Base-by-base conservation (phyloP, 2,113 vertebrate genomes). In the Pseudolaguvia tuberculata region DNA sequence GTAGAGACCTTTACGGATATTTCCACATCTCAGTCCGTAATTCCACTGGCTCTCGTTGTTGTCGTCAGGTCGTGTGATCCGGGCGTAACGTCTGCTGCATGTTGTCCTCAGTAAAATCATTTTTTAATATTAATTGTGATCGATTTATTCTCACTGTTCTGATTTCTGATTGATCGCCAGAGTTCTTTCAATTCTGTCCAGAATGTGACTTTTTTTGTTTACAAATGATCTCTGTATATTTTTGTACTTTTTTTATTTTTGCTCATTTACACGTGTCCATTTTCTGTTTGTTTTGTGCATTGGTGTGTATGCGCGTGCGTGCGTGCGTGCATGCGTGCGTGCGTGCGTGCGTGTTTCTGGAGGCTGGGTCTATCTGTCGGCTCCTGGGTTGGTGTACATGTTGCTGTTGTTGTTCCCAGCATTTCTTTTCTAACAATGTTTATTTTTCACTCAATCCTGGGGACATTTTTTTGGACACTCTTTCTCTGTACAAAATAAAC, bases 401-500 rank as follows among this genome's bases (percentile, higher is more conserved):
- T 72, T 80, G 42, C 27, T 66, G 12, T 66, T 27, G 21, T 21
- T 67, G 79, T 83, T 77, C 45, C 61, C 84, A 83, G 81, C 58
- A 68, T 71, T 77, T 82, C 80, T 85, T 78, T 87, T 23, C 84
- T 90, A 83, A 88, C 88, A 92, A 87, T 90, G 90, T 90, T 90
- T 90, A 90, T 91, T 94, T 92, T 90, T 88, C 92, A 94, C 92
- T 92, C 91, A 92, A 88, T 88, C 93, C 83, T 88, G 85, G 83
- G 92, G 93, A 91, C 85, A 87, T 94, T 93, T 94, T 93, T 93
- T 89, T 94, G 95, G 93, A 93, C 93, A 96, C 94, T 95, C 92
- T 94, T 92, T 92, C 89, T 86, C 74, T 90, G 85, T 88, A 88
- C 78, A 92, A 98, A 99, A 97, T 98, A 98, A 97, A 92, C 93